Base-by-base conservation (phyloP, 2,888 invertebrate species). In the Lampropteryx suffumata region DNA sequence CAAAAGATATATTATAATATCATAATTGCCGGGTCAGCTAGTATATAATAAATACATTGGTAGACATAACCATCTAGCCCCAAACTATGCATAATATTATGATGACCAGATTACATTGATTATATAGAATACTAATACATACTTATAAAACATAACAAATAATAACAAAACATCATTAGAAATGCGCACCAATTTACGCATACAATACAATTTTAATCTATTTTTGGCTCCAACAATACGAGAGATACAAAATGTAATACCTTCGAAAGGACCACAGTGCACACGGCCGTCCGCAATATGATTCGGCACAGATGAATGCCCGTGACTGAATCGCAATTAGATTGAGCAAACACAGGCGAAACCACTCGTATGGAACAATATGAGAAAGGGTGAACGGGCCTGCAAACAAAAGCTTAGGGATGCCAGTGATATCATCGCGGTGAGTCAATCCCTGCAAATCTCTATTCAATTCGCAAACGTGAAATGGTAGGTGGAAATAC, bases 281-380 rank as follows among this genome's bases (percentile, higher is more conserved):
- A 58, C 65, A 65, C 57, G 60, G 59, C 65, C 64, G 32, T 46
- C 27, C 74, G 72, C 79, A 78, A 77, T 79, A 84, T 81, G 74
- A 84, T 84, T 84, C 77, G 73, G 72, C 80, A 73, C 79, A 76
- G 71, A 77, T 80, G 86, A 81, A 79, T 85, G 75, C 79, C 67
- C 73, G 70, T 77, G 82, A 79, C 80, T 61, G 61, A 84, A 79
- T 85, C 82, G 85, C 88, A 87, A 89, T 88, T 88, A 88, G 84
- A 87, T 84, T 82, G 82, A 78, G 78, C 87, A 88, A 88, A 88
- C 84, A 84, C 70, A 79, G 49, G 53, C 70, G 74, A 72, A 77
- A 73, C 79, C 85, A 79, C 79, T 84, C 84, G 73, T 63, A 69
- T 69, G 80, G 77, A 84, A 89, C 85, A 85, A 86, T 86, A 84